These are phyloP conservation scores for Sterna hirundo DNA, from an alignment of 2,113 vertebrate genomes.

Conservation along the genomic window DNA sequence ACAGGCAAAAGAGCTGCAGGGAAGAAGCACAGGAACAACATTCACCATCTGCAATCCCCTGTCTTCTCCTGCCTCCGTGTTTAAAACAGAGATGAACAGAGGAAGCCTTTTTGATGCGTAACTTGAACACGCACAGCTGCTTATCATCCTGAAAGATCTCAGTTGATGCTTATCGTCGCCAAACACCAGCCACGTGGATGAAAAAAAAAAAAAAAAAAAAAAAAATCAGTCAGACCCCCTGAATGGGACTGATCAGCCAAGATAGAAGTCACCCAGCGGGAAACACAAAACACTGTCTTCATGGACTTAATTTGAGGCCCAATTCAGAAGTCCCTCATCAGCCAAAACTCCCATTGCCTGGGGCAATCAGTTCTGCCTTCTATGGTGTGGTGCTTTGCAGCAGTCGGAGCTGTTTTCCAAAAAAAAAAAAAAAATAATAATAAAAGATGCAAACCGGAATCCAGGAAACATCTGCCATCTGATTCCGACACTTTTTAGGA, in stretches of 20 bases:
- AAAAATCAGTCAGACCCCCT: neutral
- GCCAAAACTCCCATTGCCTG: neutral
- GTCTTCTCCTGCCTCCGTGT: neutral
- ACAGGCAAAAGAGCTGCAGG: neutral
- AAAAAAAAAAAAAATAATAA: neutral
- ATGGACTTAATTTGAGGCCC: neutral
- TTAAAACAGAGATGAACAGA: fast-evolving
- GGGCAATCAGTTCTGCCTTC: neutral
- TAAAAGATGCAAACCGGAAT: neutral
- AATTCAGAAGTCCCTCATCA: neutral
- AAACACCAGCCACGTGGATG: neutral
- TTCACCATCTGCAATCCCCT: neutral
- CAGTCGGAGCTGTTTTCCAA: fast-evolving
- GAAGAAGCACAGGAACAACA: neutral
- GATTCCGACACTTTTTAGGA: neutral
- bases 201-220: neutral
- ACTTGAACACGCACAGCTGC: neutral
- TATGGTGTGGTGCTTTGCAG: fast-evolving
- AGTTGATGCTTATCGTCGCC: neutral
- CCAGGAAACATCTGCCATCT: constrained; percentile 24
- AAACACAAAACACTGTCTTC: neutral
- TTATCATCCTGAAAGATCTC: neutral
- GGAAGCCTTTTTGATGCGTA: neutral
- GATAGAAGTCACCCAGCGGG: neutral
- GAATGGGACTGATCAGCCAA: neutral